These are phyloP conservation scores for Mamestra configurata DNA, from an alignment of 1,140 invertebrate species.

Conservation along the genomic window DNA sequence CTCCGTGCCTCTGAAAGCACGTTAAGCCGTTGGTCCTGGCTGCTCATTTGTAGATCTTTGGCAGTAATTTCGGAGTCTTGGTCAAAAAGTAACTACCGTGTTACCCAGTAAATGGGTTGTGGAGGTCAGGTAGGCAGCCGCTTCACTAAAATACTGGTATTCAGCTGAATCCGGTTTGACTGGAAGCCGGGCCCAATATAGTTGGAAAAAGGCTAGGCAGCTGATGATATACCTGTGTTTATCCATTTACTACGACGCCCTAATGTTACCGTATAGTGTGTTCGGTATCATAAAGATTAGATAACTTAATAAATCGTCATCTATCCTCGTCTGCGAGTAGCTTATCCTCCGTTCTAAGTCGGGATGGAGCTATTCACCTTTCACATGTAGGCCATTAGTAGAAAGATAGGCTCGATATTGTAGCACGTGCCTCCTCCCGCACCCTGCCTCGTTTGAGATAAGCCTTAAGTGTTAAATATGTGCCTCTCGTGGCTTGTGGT, in stretches of 20 bases:
- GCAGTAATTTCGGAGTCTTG: too few relatives aligned
- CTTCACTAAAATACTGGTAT: too few relatives aligned
- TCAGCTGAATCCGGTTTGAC: too few relatives aligned
- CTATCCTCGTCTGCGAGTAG: slow-evolving; percentile 57
- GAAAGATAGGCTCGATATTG: slow-evolving; percentile 77
- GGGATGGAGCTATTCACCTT: slow-evolving; percentile 70
- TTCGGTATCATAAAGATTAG: slow-evolving; percentile 49
- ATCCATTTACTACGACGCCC: background rate
- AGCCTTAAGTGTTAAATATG: slow-evolving; percentile 72
- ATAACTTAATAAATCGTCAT: slow-evolving; percentile 63
- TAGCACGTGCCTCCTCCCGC: slow-evolving; percentile 62
- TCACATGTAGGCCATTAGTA: slow-evolving; percentile 73
- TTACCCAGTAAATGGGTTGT: too few relatives aligned
- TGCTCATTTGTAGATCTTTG: too few relatives aligned
- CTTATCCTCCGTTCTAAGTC: slow-evolving; percentile 62
- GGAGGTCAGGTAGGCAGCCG: too few relatives aligned
- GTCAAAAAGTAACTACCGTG: too few relatives aligned
- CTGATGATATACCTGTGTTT: slow-evolving; percentile 1
- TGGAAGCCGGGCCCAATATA: too few relatives aligned
- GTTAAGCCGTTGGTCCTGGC: too few relatives aligned
- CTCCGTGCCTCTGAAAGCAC: too few relatives aligned
- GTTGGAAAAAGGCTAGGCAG: too few relatives aligned
- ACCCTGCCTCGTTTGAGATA: slow-evolving; percentile 68
- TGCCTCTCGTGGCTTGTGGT: slow-evolving; percentile 64
- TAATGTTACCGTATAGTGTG: slow-evolving; percentile 31